These are phyloP conservation scores for Ursus arctos DNA, from an alignment of 2,113 vertebrate genomes.

Conservation along the genomic window DNA sequence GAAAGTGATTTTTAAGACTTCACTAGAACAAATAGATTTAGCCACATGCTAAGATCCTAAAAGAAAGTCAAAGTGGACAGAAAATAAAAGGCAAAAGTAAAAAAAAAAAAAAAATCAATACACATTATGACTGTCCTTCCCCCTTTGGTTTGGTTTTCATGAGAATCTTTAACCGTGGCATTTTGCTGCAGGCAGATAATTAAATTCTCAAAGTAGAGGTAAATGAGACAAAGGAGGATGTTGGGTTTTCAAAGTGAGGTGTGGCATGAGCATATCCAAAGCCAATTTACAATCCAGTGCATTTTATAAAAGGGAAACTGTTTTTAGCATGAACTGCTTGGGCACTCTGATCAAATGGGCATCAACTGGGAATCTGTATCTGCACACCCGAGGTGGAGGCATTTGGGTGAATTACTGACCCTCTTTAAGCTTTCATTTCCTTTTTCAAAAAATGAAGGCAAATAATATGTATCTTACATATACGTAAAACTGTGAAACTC, in stretches of 20 bases:
- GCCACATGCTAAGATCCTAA: conserved; percentile 25
- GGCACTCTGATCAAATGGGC: background rate
- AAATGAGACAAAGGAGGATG: conserved; percentile 40
- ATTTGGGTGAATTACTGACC: background rate
- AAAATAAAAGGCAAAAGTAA: background rate
- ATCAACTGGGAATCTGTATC: background rate
- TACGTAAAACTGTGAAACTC: background rate
- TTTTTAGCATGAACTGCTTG: background rate
- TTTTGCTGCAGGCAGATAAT: conserved; percentile 67
- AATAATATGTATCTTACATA: background rate
- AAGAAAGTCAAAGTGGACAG: conserved; percentile 27
- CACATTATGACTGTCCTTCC: background rate
- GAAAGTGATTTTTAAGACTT: conserved; percentile 42
- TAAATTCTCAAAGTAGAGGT: conserved; percentile 53
- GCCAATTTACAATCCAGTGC: background rate
- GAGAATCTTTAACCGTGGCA: conserved; percentile 55
- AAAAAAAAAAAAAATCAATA: background rate
- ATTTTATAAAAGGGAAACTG: conserved; percentile 5
- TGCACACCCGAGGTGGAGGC: rapidly evolving
- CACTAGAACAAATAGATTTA: background rate
- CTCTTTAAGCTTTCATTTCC: background rate
- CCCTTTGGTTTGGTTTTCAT: conserved; percentile 56
- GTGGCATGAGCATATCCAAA: conserved; percentile 1
- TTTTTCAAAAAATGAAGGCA: background rate
- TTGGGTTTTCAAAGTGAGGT: conserved; percentile 42